Percentiles rank a stretch among this genome's conserved stretches.
phyloP scores from a whole-genome alignment of 2,113 vertebrate species.

The Morone saxatilis region DNA sequence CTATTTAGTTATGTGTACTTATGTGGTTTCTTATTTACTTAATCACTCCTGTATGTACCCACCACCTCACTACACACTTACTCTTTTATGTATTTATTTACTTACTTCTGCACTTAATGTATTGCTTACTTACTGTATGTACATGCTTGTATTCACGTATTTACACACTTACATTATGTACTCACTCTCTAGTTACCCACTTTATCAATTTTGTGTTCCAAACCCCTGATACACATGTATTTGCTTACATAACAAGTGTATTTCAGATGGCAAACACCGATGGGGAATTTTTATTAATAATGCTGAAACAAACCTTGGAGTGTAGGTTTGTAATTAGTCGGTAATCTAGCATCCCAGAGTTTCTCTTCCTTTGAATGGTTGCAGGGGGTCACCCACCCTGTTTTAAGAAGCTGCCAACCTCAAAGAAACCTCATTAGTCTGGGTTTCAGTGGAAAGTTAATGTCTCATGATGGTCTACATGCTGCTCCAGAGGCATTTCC shows the following conservation, averaged over 20 bases:
- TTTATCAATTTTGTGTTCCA: neutral
- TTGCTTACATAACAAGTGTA: neutral
- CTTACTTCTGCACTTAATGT: conserved; percentile 22
- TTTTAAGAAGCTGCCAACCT: conserved; percentile 21
- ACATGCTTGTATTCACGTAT: neutral
- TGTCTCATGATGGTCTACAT: conserved; percentile 38
- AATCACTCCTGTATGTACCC: conserved; percentile 11
- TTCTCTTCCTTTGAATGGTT: conserved; percentile 23
- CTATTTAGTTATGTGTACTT: neutral
- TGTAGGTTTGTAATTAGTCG: neutral
- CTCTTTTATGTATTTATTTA: conserved; percentile 23
- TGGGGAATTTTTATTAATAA: conserved; percentile 3
- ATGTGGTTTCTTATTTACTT: conserved; percentile 28
- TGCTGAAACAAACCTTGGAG: neutral
- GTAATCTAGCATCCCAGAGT: conserved; percentile 28
- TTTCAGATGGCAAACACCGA: neutral
- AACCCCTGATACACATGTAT: neutral
- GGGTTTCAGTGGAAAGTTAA: conserved; percentile 51
- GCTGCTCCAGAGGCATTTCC: conserved; percentile 49
- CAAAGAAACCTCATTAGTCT: conserved; percentile 52
- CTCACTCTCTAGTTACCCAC: neutral
- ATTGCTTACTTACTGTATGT: conserved; percentile 6
- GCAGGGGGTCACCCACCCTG: conserved; percentile 10
- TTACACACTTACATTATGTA: neutral
- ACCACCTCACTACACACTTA: conserved; percentile 6